These are phyloP conservation scores for Clarias gariepinus DNA, from an alignment of 2,113 vertebrate genomes.

Conservation along the genomic window DNA sequence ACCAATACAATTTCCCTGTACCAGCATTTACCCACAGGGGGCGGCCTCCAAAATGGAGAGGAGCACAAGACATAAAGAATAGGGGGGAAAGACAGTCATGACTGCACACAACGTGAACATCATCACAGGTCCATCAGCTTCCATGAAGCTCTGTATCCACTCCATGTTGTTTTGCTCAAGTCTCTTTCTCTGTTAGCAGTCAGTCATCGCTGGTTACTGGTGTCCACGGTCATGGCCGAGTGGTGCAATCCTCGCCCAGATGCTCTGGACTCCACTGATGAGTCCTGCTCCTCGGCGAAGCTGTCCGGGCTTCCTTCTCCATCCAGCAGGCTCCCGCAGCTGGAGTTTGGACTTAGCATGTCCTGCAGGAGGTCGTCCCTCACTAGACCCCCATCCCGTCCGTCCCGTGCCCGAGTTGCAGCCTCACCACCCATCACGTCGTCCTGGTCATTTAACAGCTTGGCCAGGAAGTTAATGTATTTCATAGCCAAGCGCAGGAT, in stretches of 20 bases:
- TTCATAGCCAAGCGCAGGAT: constrained; percentile 88
- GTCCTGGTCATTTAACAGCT: constrained; percentile 84
- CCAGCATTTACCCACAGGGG: constrained; percentile 44
- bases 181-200: constrained; percentile 1
- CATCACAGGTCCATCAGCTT: constrained; percentile 26
- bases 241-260: constrained; percentile 70
- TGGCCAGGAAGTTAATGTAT: constrained; percentile 88
- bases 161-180: not conserved
- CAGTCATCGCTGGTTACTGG: constrained; percentile 78
- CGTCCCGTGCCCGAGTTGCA: constrained; percentile 73
- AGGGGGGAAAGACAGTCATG: constrained; percentile 10
- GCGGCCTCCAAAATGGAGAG: constrained; percentile 25
- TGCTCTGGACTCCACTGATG: constrained; percentile 72
- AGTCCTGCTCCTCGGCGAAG: constrained; percentile 80
- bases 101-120: constrained; percentile 49
- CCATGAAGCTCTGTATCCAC: constrained; percentile 4
- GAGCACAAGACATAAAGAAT: constrained; percentile 34
- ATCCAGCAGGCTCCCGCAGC: constrained; percentile 84
- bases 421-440: constrained; percentile 76
- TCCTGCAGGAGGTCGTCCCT: constrained; percentile 84
- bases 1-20: constrained; percentile 41
- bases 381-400: constrained; percentile 62
- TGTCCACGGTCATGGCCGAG: constrained; percentile 75
- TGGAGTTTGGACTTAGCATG: constrained; percentile 84
- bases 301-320: constrained; percentile 84